phyloP scores from a whole-genome alignment of 2,888 invertebrate species.

The Zygothrica quintamaculata region DNA sequence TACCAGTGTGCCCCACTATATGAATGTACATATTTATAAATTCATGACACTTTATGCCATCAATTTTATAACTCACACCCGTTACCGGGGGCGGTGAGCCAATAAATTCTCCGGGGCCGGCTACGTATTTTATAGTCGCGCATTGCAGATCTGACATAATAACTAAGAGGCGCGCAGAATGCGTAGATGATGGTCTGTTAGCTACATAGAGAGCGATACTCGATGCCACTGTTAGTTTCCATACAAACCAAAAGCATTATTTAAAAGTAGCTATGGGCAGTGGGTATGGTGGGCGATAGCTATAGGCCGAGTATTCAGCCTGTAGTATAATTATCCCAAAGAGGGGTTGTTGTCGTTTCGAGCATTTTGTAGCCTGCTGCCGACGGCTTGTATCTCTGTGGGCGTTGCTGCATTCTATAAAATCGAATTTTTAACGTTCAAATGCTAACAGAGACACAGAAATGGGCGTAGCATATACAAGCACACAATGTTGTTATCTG shows the following conservation, averaged over 20 bases:
- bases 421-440: constrained; percentile 83
- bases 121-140: constrained; percentile 82
- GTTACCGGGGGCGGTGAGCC: constrained; percentile 74
- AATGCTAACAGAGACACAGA: constrained; percentile 77
- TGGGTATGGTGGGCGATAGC: constrained; percentile 1
- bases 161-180: constrained; percentile 81
- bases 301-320: too few relatives aligned
- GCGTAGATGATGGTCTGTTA: constrained; percentile 69
- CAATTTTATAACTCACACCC: constrained; percentile 79
- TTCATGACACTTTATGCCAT: constrained; percentile 77
- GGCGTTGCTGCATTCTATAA: constrained; percentile 80
- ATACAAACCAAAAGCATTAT: constrained; percentile 16
- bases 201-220: constrained; percentile 38
- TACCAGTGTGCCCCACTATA: constrained; percentile 40
- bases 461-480: constrained; percentile 33
- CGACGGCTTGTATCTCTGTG: constrained; percentile 42
- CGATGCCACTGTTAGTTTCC: constrained; percentile 43
- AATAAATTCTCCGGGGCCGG: constrained; percentile 79
- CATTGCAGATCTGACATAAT: constrained; percentile 83
- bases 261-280: too few relatives aligned
- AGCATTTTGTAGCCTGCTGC: constrained; percentile 12
- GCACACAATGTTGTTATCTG: constrained; percentile 20
- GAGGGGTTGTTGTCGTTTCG: constrained; percentile 12
- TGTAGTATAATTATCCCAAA: constrained; percentile 16
- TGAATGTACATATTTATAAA: constrained; percentile 57